Conservation (phyloP, 2,113 vertebrate genomes). For the Xenopus laevis region DNA sequence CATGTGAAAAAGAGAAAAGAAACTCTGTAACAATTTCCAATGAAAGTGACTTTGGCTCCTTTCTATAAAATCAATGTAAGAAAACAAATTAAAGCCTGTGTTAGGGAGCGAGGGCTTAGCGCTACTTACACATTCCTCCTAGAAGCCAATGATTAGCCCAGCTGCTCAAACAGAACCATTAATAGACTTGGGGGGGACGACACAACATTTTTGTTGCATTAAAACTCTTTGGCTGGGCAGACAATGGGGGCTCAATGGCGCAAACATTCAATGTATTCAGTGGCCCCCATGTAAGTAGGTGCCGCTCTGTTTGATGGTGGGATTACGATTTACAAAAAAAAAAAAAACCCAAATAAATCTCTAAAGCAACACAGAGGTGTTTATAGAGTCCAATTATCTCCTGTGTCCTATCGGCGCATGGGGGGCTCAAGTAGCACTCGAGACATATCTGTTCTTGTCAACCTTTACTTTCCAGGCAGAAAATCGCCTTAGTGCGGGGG, state of each 20-base stretch:
- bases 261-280: conserved; percentile 63
- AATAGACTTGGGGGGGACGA: conserved; percentile 51
- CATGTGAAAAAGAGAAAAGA: background rate
- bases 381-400: conserved; percentile 85
- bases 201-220: conserved; percentile 55
- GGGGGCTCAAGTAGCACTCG: conserved; percentile 83
- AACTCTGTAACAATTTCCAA: conserved; percentile 24
- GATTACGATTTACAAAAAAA: no score
- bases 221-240: conserved; percentile 67
- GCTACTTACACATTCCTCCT: conserved; percentile 30
- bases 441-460: conserved; percentile 61
- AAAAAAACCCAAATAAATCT: conserved; percentile 74
- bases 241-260: conserved; percentile 76
- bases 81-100: conserved; percentile 47
- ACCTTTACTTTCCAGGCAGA: conserved; percentile 71
- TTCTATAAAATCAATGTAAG: conserved; percentile 40
- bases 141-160: conserved; percentile 47
- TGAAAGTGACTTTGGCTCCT: conserved; percentile 18
- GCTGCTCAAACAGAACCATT: conserved; percentile 76
- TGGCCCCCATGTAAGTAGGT: conserved; percentile 68
- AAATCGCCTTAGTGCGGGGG: conserved; percentile 73
- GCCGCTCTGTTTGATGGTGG: conserved; percentile 78
- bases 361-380: conserved; percentile 76
- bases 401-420: conserved; percentile 74
- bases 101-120: conserved; percentile 40